Evolutionary conservation across 1,140 invertebrate species (phyloP).

Genomic region (Grapholita molesta): DNA sequence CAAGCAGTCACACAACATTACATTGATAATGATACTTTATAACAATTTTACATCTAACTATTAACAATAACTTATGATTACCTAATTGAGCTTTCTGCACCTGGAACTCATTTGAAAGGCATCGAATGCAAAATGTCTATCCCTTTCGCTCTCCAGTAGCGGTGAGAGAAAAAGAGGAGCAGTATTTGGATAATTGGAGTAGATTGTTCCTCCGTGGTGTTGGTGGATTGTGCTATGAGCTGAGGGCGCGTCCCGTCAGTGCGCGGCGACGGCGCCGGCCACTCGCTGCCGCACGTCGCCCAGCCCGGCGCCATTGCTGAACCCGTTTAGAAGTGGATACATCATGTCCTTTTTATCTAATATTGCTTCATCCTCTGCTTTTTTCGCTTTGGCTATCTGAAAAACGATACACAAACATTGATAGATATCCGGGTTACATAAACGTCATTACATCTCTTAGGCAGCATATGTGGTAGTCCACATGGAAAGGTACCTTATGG

Average conservation of each 20-base stretch:
- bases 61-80: conserved; percentile 12
- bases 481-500: too few relatives aligned
- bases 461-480: too few relatives aligned
- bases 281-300: conserved; percentile 61
- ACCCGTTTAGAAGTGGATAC: conserved; percentile 54
- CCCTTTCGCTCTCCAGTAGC: not conserved
- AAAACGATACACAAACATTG: conserved; percentile 25
- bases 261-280: conserved; percentile 65
- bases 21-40: not conserved
- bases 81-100: conserved; percentile 12
- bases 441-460: too few relatives aligned
- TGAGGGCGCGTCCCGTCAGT: conserved; percentile 36
- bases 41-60: conserved; percentile 1
- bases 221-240: not conserved
- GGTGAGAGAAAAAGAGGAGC: not conserved
- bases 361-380: conserved; percentile 40
- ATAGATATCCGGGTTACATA: too few relatives aligned
- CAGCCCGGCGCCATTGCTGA: conserved; percentile 56
- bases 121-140: not conserved
- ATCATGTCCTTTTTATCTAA: conserved; percentile 53
- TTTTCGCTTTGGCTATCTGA: conserved; percentile 46
- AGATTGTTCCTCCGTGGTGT: not conserved
- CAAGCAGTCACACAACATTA: conserved; percentile 3
- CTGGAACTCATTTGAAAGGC: not conserved
- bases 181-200: not conserved